Base-by-base conservation (phyloP, 2,797 vertebrate species). In the Syngnathus acus region DNA sequence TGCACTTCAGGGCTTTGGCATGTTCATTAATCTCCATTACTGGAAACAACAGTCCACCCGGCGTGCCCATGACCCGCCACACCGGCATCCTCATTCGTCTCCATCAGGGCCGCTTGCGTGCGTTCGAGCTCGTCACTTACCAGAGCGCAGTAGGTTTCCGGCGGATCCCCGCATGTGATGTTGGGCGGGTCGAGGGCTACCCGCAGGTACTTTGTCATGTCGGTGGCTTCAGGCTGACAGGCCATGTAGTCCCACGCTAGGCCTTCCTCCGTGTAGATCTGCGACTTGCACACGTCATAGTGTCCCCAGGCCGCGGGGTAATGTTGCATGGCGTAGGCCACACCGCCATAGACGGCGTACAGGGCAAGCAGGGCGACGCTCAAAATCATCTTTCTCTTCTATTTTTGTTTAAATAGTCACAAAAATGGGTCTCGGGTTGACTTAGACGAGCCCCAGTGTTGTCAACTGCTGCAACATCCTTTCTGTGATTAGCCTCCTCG, bases 171-270 rank as follows among this genome's bases (percentile, higher is more conserved):
- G 79, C 97, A 99, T 2, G 97, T 99, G 91, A 98, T 94, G 78
- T 98, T 93, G 48, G 95, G 92, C 45, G 97, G 97, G 83, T 99
- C 95, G 74, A 99, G 89, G 75, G 92, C 92, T 88, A 99, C 95
- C 86, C 93, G 94, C 70, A 98, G 92, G 17, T 93, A 98, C 82
- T 95, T 94, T 82, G 95, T 98, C 96, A 99, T 96, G 84, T 98
- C 95, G 50, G 93, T 94, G 72, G 95, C 94, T 92, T 98, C 96
- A 0, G 97, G 97, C 79, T 98, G 96, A 88, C 97, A 99, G 82
- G 97, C 97, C 94, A 96, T 98, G 89, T 98, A 99, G 94, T 99
- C 96, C 97, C 97, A 99, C n/a, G 94, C 90, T 83, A 95, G 92
- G 72, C 94, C 95, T 84, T 97, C 95, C 77, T 99, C 97, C 0